phyloP scores from a whole-genome alignment of 2,888 invertebrate genomes.

The Disparrhopalites patrizii region DNA sequence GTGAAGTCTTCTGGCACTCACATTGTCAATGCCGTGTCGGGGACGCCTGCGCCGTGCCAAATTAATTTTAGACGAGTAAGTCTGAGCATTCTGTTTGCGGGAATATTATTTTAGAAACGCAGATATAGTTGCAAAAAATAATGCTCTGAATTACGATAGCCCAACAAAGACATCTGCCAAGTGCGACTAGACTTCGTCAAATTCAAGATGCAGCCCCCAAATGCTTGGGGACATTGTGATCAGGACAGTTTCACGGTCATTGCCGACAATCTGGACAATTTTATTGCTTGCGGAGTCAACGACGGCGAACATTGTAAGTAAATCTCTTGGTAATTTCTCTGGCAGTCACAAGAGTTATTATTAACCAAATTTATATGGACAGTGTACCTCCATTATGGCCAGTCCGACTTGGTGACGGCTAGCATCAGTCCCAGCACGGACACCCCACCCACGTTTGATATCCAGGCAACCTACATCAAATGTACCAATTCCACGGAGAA shows the following conservation, averaged over 20 bases:
- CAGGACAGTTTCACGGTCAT: neutral
- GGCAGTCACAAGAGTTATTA: neutral
- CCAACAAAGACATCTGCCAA: slow-evolving; percentile 9
- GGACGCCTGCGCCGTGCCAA: neutral
- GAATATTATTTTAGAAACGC: too few species aligned
- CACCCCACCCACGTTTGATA: neutral
- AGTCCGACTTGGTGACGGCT: neutral
- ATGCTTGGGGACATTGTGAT: slow-evolving; percentile 6
- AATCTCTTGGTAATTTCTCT: neutral
- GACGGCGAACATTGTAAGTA: slow-evolving; percentile 9
- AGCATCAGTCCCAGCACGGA: neutral
- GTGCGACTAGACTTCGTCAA: slow-evolving; percentile 12
- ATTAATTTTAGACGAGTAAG: neutral
- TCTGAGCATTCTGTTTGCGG: too few species aligned
- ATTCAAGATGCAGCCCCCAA: neutral
- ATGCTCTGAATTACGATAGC: too few species aligned
- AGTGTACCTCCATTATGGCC: slow-evolving; percentile 15
- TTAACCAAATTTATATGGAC: neutral
- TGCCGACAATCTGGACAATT: slow-evolving; percentile 10
- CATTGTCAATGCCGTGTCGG: neutral
- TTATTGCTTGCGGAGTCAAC: slow-evolving; percentile 1
- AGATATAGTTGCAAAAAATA: too few species aligned
- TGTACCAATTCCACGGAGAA: neutral
- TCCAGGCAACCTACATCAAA: slow-evolving; percentile 2
- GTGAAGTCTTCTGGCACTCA: slow-evolving; percentile 1